Conservation (phyloP, 2,797 vertebrate species). For the Myripristis jacobus region DNA sequence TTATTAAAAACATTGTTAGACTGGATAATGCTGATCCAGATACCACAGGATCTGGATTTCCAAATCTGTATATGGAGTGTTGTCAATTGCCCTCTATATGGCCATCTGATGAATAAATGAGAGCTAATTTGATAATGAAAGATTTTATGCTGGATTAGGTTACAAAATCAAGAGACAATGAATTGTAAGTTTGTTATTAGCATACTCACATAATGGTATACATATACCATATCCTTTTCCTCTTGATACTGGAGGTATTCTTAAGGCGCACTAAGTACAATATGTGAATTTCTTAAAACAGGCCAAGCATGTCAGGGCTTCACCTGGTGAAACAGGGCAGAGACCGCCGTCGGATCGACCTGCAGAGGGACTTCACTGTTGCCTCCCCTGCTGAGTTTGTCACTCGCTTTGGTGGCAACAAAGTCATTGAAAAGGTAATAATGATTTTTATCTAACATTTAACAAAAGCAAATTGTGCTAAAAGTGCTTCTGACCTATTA, state of each 20-base stretch:
- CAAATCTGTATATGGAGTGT: too few species aligned
- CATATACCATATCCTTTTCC: not conserved
- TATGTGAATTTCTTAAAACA: constrained; percentile 65
- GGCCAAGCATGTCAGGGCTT: constrained; percentile 97
- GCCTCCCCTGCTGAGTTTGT: constrained; percentile 98
- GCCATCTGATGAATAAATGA: too few species aligned
- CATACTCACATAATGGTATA: not conserved
- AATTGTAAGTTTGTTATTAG: not conserved
- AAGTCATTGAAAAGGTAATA: constrained; percentile 95
- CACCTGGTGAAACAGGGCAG: constrained; percentile 95
- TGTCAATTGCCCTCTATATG: too few species aligned
- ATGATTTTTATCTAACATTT: not conserved
- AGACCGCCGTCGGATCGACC: constrained; percentile 93
- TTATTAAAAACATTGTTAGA: too few species aligned
- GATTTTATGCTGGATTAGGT: too few species aligned
- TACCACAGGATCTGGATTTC: too few species aligned
- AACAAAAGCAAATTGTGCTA: not conserved
- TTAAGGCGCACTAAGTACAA: not conserved
- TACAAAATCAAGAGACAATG: not conserved
- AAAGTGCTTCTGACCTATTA: not conserved
- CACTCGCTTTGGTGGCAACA: constrained; percentile 97
- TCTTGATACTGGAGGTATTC: not conserved
- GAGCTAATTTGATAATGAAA: too few species aligned
- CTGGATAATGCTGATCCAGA: too few species aligned
- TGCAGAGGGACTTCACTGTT: constrained; percentile 97